Conservation (phyloP, 2,113 vertebrate genomes). For the Jaculus jaculus region DNA sequence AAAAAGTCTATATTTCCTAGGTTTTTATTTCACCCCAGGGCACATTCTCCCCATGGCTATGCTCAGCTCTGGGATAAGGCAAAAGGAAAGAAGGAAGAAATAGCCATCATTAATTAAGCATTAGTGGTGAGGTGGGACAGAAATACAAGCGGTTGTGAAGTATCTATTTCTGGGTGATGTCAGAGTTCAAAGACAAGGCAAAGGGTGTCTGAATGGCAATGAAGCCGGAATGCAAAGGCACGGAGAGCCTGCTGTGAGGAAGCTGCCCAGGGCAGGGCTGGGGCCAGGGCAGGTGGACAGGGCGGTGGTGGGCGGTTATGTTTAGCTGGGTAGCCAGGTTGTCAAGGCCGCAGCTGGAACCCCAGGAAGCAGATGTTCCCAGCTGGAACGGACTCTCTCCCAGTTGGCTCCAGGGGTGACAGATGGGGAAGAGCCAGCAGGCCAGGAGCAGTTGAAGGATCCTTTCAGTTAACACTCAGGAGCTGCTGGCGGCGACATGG, state of each 20-base stretch:
- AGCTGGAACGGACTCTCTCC: conserved; percentile 16
- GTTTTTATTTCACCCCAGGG: neutral
- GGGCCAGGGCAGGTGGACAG: conserved; percentile 5
- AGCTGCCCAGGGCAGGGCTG: neutral
- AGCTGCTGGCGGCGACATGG: neutral
- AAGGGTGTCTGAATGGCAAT: neutral
- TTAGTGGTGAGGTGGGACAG: neutral
- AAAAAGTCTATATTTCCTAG: neutral
- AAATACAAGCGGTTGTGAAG: neutral
- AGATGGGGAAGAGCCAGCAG: conserved; percentile 37
- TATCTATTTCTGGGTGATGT: neutral
- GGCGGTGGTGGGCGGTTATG: neutral
- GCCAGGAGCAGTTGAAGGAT: neutral
- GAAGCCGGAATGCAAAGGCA: neutral
- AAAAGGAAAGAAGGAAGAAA: neutral
- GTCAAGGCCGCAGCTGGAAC: conserved; percentile 45
- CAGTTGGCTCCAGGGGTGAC: conserved; percentile 22
- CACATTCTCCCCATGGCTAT: neutral
- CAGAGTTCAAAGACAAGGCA: neutral
- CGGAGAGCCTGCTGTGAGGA: neutral
- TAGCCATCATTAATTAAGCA: neutral
- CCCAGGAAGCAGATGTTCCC: conserved; percentile 56
- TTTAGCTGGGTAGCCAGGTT: neutral
- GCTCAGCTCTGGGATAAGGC: neutral
- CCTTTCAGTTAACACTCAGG: conserved; percentile 39